Base-by-base conservation (phyloP, 2,888 invertebrate species). In the Stenoptilia bipunctidactyla region DNA sequence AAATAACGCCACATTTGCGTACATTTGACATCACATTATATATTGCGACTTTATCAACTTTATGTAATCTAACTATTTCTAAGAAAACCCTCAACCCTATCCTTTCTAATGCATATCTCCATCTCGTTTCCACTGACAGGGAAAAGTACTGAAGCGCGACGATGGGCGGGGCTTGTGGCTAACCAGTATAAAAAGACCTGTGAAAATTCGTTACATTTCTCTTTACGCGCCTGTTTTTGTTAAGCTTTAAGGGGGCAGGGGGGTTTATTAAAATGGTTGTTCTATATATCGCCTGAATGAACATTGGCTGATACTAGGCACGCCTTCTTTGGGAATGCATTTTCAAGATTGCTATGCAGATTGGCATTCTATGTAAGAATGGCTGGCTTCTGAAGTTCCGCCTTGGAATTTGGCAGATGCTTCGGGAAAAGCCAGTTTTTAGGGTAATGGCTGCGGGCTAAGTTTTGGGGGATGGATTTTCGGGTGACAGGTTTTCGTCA, bases 221-320 rank as follows among this genome's bases (percentile, higher is more conserved):
- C 62, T 61, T 14, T 52, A 43, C 38, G 45, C 42, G 50, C 47
- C 52, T 57, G 42, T 45, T 53, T 62, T 59, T 51, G 44, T 42
- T 50, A 56, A 43, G 48, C 44, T 37, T 45, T 45, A 45, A 58
- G 56, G 63, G 50, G 51, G 51, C 43, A 52, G 45, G 58, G 68
- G 1, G 68, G 58, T 67, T 45, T 6, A 15, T 13, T 10, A 34
- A 1, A 38, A 13, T 74, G 74, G 77, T 49, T 65, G 72, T 60
- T 61, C 74, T 77, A 82, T 66, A 77, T 74, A 79, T 73, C 82
- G 84, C 80, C 74, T 82, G 79, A 80, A 42, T 84, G 80, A 76
- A 83, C 84, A 85, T 85, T 84, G 84, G 83, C 69, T 74, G 80
- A 70, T 69, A 66, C 60, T 66, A 59, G 56, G 77, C 80, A 76